phyloP scores from a whole-genome alignment of 2,113 vertebrate genomes.

The Aspiorhynchus laticeps region DNA sequence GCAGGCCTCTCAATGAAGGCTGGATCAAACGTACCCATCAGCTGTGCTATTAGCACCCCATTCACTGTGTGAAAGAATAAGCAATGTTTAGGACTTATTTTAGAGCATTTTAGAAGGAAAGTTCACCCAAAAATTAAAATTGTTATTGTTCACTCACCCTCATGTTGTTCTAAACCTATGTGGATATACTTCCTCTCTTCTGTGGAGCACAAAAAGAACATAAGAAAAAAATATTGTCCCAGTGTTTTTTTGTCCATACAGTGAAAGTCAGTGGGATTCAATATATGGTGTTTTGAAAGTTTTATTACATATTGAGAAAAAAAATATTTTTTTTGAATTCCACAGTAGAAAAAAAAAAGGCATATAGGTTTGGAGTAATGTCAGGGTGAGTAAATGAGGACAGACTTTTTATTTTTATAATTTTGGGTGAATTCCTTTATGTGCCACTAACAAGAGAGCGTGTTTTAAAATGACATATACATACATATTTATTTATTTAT shows the following conservation, averaged over 20 bases:
- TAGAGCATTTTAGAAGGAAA: constrained; percentile 1
- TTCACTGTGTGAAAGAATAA: constrained; percentile 53
- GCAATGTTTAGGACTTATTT: constrained; percentile 29
- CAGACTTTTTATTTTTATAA: background rate
- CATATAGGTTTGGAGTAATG: background rate
- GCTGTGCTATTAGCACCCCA: constrained; percentile 60
- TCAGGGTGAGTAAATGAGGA: background rate
- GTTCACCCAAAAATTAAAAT: background rate
- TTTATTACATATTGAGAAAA: background rate
- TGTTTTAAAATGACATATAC: too few relatives aligned
- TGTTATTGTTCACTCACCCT: background rate
- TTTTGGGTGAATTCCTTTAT: too few relatives aligned
- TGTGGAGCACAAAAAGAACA: background rate
- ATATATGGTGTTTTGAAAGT: background rate
- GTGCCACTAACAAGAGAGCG: too few relatives aligned
- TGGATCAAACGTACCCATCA: constrained; percentile 62
- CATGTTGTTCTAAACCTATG: background rate
- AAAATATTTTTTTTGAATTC: background rate
- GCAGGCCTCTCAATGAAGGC: constrained; percentile 8
- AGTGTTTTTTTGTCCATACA: background rate
- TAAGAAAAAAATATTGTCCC: background rate
- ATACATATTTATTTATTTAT: background rate
- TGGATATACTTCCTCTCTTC: background rate
- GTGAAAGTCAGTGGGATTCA: background rate
- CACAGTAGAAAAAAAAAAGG: background rate